Conservation (phyloP, 2,888 invertebrate genomes). For the Allacma fusca region DNA sequence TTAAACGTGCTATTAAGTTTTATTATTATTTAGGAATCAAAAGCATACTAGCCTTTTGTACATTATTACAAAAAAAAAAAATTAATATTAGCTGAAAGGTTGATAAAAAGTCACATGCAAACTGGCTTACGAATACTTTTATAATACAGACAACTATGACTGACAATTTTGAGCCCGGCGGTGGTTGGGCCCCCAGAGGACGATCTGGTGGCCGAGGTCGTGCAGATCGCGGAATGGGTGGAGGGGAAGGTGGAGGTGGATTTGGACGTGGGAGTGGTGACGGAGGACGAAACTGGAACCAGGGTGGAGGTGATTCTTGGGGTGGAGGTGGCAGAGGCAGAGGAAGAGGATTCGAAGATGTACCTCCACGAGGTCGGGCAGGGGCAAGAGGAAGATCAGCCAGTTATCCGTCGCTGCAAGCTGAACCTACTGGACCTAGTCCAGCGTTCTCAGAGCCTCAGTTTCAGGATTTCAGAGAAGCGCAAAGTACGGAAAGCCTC, state of each 20-base stretch:
- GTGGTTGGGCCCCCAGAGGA: background rate
- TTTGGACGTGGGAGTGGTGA: background rate
- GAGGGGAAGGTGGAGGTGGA: conserved; percentile 22
- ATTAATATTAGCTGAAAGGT: too few species aligned
- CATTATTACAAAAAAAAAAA: too few species aligned
- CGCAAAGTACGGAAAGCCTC: too few species aligned
- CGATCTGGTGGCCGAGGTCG: background rate
- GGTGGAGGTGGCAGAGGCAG: conserved; percentile 25
- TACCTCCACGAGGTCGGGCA: conserved; percentile 20
- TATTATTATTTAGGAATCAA: too few species aligned
- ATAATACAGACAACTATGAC: too few species aligned
- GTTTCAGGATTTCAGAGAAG: conserved; percentile 31
- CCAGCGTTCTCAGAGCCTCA: conserved; percentile 9
- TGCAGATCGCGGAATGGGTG: conserved; percentile 42
- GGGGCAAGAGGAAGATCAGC: conserved; percentile 36
- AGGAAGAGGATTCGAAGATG: conserved; percentile 7
- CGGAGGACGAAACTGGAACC: conserved; percentile 1
- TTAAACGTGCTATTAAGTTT: too few species aligned
- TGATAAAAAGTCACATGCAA: too few species aligned
- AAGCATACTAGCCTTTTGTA: too few species aligned
- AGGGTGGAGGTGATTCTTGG: conserved; percentile 19
- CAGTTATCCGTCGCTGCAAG: conserved; percentile 22
- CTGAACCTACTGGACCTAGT: too few species aligned
- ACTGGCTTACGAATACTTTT: too few species aligned
- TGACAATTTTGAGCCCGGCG: background rate